These are phyloP conservation scores for Cololabis saira DNA, from an alignment of 2,113 vertebrate genomes.

Conservation along the genomic window DNA sequence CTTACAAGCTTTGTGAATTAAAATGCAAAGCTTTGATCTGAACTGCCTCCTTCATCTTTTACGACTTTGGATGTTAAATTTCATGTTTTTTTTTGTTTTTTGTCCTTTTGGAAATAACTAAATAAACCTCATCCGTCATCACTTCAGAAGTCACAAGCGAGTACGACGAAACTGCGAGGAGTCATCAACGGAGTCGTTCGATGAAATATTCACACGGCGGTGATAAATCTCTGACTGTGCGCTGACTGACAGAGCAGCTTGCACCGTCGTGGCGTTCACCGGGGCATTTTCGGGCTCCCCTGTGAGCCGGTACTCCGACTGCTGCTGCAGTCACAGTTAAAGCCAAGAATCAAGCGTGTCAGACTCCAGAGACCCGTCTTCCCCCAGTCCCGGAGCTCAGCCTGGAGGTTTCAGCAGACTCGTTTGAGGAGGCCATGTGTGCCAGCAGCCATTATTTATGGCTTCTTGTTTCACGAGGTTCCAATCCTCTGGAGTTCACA, in stretches of 20 bases:
- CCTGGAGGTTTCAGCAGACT: neutral
- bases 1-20: too few species aligned
- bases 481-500: constrained; percentile 1
- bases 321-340: neutral
- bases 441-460: neutral
- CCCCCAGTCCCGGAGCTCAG: constrained; percentile 3
- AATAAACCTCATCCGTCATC: neutral
- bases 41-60: neutral
- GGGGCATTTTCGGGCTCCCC: constrained; percentile 2
- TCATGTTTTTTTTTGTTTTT: neutral
- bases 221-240: constrained; percentile 3
- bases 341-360: neutral
- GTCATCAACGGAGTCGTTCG: too few species aligned
- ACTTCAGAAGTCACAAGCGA: neutral
- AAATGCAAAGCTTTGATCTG: neutral
- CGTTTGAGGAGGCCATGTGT: neutral
- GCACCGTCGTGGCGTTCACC: neutral
- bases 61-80: neutral
- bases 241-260: constrained; percentile 3
- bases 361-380: neutral
- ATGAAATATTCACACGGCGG: neutral
- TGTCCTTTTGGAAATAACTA: neutral
- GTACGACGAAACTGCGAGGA: neutral
- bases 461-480: neutral
- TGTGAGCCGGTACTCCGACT: neutral